Conservation (phyloP, 2,797 vertebrate genomes). For the Melanotaenia nigrans region DNA sequence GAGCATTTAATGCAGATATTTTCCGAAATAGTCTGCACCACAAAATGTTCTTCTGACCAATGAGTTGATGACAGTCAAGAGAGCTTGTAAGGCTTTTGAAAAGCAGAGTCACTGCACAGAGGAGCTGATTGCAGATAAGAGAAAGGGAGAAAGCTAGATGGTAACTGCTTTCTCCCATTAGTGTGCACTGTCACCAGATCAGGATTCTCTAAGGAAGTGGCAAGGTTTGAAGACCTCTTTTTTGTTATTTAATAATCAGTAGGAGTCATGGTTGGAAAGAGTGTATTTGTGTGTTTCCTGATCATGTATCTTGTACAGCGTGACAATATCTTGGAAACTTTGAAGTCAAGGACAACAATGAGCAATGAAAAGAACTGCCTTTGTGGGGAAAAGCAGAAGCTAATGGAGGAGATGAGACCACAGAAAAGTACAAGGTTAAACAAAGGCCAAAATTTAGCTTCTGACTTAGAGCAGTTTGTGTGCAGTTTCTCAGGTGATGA, state of each 20-base stretch:
- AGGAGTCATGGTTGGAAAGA: conserved; percentile 16
- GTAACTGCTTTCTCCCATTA: conserved; percentile 30
- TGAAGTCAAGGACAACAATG: conserved; percentile 13
- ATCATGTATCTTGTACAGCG: not conserved
- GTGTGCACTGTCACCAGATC: conserved; percentile 25
- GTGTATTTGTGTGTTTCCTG: not conserved
- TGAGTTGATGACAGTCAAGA: not conserved
- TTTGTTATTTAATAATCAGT: conserved; percentile 11
- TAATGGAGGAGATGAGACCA: not conserved
- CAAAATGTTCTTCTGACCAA: not conserved
- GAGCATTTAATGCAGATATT: not conserved
- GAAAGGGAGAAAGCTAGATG: conserved; percentile 4
- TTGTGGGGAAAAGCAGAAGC: not conserved
- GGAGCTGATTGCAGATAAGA: conserved; percentile 23
- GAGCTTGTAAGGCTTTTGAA: conserved; percentile 13
- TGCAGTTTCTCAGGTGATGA: conserved; percentile 3
- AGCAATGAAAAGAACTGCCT: conserved; percentile 10
- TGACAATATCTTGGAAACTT: conserved; percentile 24
- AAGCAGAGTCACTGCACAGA: not conserved
- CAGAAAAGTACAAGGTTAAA: conserved; percentile 4
- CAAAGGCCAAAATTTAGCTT: conserved; percentile 2
- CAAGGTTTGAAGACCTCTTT: conserved; percentile 1
- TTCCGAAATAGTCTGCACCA: not conserved
- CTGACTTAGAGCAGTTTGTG: conserved; percentile 6
- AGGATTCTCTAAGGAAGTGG: conserved; percentile 4